Evolutionary conservation across 2,888 invertebrate species (phyloP).

Genomic region (Tetheella fluctuosa): DNA sequence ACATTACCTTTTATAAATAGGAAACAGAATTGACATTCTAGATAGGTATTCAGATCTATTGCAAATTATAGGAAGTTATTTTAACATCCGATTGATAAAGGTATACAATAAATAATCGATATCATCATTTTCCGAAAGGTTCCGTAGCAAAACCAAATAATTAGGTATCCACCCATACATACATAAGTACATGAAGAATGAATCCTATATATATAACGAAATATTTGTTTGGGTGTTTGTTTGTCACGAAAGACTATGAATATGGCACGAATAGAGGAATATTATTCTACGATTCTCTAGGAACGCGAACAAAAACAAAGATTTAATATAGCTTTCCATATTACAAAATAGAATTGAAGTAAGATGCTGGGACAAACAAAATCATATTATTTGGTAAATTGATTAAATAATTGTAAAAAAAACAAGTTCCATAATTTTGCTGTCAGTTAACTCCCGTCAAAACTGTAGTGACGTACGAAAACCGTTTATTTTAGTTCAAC

Average conservation of each 20-base stretch:
- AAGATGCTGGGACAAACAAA: too few species aligned
- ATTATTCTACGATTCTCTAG: not conserved
- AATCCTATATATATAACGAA: too few species aligned
- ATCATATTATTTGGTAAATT: too few species aligned
- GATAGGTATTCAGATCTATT: not conserved
- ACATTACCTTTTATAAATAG: not conserved
- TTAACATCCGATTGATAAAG: not conserved
- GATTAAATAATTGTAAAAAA: too few species aligned
- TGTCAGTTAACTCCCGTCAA: too few species aligned
- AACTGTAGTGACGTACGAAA: not conserved
- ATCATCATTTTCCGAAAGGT: too few species aligned
- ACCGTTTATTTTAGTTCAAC: not conserved
- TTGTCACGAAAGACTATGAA: not conserved
- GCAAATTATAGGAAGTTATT: conserved; percentile 3
- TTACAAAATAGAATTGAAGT: too few species aligned
- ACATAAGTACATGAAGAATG: too few species aligned
- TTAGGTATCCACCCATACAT: too few species aligned
- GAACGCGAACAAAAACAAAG: not conserved
- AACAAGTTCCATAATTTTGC: too few species aligned
- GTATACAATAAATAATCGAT: too few species aligned
- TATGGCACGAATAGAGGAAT: not conserved
- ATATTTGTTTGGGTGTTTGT: not conserved
- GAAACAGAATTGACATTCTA: not conserved
- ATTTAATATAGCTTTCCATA: not conserved
- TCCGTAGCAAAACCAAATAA: too few species aligned